Evolutionary conservation across 2,797 vertebrate species (phyloP).

Genomic region (Amphiprion clarkii): DNA sequence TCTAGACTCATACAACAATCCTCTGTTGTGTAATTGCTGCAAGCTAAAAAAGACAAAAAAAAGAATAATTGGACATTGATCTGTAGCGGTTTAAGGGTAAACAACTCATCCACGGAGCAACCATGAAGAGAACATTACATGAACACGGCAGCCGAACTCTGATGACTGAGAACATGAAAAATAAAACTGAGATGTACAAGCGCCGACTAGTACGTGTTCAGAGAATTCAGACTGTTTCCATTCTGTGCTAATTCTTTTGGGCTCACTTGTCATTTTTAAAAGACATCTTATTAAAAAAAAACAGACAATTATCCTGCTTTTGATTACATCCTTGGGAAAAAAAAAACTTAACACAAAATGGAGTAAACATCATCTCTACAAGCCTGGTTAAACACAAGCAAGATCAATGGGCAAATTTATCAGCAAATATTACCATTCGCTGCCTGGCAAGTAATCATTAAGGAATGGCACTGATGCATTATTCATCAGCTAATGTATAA

Average conservation of each 20-base stretch:
- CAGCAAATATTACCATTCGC: conserved; percentile 85
- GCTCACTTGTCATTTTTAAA: conserved; percentile 55
- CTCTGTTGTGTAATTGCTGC: conserved; percentile 37
- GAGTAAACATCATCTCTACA: conserved; percentile 58
- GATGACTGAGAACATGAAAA: conserved; percentile 28
- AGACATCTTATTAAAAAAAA: conserved; percentile 35
- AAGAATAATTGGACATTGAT: conserved; percentile 74
- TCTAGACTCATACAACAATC: conserved; percentile 53
- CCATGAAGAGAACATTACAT: conserved; percentile 27
- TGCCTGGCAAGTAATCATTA: conserved; percentile 86
- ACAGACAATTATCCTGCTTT: conserved; percentile 60
- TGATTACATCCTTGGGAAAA: conserved; percentile 51
- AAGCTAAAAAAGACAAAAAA: conserved; percentile 62
- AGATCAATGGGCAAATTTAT: conserved; percentile 87
- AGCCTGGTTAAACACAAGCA: conserved; percentile 78
- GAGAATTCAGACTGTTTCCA: conserved; percentile 30
- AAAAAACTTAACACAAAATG: conserved; percentile 52
- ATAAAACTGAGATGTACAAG: conserved; percentile 6
- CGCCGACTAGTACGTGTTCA: neutral
- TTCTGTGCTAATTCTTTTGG: conserved; percentile 37
- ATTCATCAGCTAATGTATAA: conserved; percentile 88
- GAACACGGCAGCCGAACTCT: conserved; percentile 27
- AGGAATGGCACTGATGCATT: conserved; percentile 85
- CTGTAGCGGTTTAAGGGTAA: conserved; percentile 60
- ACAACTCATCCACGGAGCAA: conserved; percentile 57